A percentile compares a stretch with the other conserved stretches of the same genome.
Conservation (phyloP, 2,113 vertebrate genomes). For the Saimiri boliviensis region DNA sequence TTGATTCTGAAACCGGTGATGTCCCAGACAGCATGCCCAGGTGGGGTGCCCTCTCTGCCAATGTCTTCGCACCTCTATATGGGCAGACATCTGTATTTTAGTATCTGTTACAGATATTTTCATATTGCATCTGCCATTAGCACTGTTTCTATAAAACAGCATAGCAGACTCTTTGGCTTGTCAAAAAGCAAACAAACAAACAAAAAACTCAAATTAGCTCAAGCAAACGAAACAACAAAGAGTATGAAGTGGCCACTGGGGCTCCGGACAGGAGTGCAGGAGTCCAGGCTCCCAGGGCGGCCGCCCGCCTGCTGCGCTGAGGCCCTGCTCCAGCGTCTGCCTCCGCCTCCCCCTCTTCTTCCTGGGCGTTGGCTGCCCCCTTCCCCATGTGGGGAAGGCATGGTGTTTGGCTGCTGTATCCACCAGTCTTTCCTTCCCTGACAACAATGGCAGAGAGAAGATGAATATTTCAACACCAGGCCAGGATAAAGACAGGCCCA, state of each 20-base stretch:
- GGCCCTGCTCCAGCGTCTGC: fast-evolving
- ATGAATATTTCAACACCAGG: neutral
- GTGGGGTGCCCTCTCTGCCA: fast-evolving
- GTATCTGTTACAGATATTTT: fast-evolving
- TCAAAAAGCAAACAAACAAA: too few relatives aligned
- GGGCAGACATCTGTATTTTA: neutral
- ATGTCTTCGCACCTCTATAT: fast-evolving
- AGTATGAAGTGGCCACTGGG: fast-evolving
- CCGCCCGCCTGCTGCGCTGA: fast-evolving
- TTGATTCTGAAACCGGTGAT: fast-evolving
- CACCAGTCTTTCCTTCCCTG: neutral
- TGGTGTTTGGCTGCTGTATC: fast-evolving
- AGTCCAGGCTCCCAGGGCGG: fast-evolving
- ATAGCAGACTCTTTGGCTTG: too few relatives aligned
- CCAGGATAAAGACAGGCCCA: fast-evolving
- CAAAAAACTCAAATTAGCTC: neutral
- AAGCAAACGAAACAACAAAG: neutral
- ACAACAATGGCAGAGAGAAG: neutral
- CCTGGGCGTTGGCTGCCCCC: fast-evolving
- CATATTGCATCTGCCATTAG: fast-evolving
- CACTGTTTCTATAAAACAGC: fast-evolving
- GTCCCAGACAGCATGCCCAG: fast-evolving
- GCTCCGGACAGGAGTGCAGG: fast-evolving
- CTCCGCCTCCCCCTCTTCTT: fast-evolving
- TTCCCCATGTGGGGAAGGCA: fast-evolving